These are phyloP conservation scores for Acronicta aceris DNA, from an alignment of 2,888 invertebrate genomes.

Conservation along the genomic window DNA sequence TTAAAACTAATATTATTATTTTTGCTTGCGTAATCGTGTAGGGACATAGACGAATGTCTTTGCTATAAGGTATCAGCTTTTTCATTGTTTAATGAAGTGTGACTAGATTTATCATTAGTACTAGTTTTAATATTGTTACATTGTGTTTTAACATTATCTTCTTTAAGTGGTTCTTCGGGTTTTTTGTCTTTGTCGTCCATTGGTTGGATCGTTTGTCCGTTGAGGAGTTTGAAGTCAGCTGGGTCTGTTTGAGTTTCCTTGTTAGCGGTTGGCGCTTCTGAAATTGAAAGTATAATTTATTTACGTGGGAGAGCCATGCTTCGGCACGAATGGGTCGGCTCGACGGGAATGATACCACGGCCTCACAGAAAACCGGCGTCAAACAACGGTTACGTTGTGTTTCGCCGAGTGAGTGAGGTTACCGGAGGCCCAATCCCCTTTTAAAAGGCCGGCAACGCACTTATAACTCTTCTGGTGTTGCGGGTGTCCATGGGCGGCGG, in stretches of 20 bases:
- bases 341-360: too few species aligned
- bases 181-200: conserved; percentile 55
- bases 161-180: conserved; percentile 55
- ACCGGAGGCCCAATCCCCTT: too few species aligned
- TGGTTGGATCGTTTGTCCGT: conserved; percentile 71
- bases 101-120: conserved; percentile 43
- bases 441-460: too few species aligned
- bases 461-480: too few species aligned
- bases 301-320: too few species aligned
- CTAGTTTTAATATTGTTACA: conserved; percentile 60
- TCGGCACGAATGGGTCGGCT: too few species aligned
- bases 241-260: conserved; percentile 83
- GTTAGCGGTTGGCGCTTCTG: conserved; percentile 74
- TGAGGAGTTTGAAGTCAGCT: conserved; percentile 74
- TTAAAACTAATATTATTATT: conserved; percentile 70
- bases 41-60: conserved; percentile 78
- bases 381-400: too few species aligned
- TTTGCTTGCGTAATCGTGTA: conserved; percentile 70
- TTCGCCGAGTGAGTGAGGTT: too few species aligned
- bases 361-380: too few species aligned
- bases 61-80: conserved; percentile 82
- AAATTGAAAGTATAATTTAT: conserved; percentile 36
- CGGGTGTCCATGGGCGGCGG: too few species aligned
- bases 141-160: conserved; percentile 52
- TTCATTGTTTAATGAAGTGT: conserved; percentile 61